Evolutionary conservation across 2,113 vertebrate species (phyloP), one percentile per base, ranked within the genome.

Genomic region (Pseudopipra pipra): DNA sequence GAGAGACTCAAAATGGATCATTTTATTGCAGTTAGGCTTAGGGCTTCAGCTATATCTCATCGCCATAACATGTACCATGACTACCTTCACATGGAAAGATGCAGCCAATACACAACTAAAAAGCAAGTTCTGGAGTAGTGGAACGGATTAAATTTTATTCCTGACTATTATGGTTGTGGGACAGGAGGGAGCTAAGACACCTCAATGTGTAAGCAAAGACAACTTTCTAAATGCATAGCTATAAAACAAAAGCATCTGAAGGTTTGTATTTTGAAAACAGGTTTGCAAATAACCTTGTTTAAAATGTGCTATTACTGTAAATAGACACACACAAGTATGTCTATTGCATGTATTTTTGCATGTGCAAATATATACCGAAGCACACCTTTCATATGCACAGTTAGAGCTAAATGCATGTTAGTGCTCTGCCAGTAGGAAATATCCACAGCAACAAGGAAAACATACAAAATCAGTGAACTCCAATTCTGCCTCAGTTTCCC

Each of bases 61-160:
- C 0, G 0, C 11, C 23, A 7, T 6, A 80, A 56, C 2, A 2
- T 7, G 25, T 70, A 54, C 27, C 18, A 56, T 8, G 28, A 55
- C 7, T 51, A 66, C 47, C 19, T 78, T 54, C 58, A 55, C 30
- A 24, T 7, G 19, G n/a, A 12, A 75, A 55, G 39, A 33, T 43
- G 70, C 10, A 19, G 58, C 3, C 27, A 81, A 25, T 9, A 65
- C 11, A 24, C 17, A 52, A 47, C 14, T 59, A 47, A 72, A 85
- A 72, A 63, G 16, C 22, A 81, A 59, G 39, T 77, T 79, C 22
- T 61, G 44, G 11, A 70, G 59, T 14, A n/a, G 30, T 28, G 30
- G 37, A 56, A 31, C 1, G 5, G 31, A 56, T 56, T 61, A 46
- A 76, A 65, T 5, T 8, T 72, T 75, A 74, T 33, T 80, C 17